Base-by-base conservation (phyloP, 2,888 invertebrate species). In the Glaucopsyche alexis region DNA sequence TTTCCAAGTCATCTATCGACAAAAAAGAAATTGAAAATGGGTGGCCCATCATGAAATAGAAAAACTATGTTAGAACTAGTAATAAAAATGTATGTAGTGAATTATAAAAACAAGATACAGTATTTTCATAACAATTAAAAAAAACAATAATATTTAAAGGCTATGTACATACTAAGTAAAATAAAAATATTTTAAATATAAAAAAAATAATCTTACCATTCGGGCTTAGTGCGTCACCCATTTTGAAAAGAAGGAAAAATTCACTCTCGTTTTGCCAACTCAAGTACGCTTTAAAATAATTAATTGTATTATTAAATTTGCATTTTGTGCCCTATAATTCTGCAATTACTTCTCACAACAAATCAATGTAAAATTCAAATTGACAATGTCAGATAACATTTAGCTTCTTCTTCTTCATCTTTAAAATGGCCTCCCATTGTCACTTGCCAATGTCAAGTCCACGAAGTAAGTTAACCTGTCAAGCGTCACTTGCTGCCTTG, bases 1-100 rank as follows among this genome's bases (percentile, higher is more conserved):
- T 96, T 87, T 97, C 96, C 88, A 94, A 94, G 84, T 95, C 95
- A 82, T 95, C 96, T 96, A 85, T 74, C 91, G 91, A 74, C 19
- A 73, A 6, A 45, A 7, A 50, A 77, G 40, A 70, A 38, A 16
- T 60, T 60, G 60, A 38, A 60, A 29, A 60, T 14, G 29, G 13
- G 60, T 60, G 29, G 38, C 19, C 1, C 19, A 5, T 19, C 19
- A 19, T 52, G 5, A 55, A 19, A 11, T 55, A 0, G 29, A 60
- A 29, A 29, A 60, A 29, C 29, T 29, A 1, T 11, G 9, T 16
- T 4, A 16, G 9, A 8, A 52, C 11, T 19, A 4, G 16, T 16
- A 55, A 55, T 55, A 19, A 55, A 19, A 19, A 55, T 55, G n/a
- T 38, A 38, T 29, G 7, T 13, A 60, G 13, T 11, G 2, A 60